Conservation (phyloP, 2,888 invertebrate genomes). For the Clivina fossor region DNA sequence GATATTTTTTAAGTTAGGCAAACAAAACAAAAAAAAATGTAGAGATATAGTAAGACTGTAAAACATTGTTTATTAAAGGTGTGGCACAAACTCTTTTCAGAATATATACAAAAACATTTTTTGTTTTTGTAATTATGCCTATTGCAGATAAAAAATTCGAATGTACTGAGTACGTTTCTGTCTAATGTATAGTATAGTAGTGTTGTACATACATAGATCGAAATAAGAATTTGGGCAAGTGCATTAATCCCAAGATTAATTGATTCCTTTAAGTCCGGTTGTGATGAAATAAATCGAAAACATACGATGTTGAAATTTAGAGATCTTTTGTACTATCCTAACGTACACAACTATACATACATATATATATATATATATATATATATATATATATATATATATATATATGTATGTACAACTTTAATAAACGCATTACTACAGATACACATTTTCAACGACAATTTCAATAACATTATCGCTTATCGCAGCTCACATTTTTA, state of each 20-base stretch:
- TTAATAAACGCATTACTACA: too few species aligned
- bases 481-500: too few species aligned
- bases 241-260: conserved; percentile 42
- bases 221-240: conserved; percentile 39
- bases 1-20: too few species aligned
- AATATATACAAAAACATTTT: neutral
- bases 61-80: too few species aligned
- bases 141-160: neutral
- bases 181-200: too few species aligned
- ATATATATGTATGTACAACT: conserved; percentile 9
- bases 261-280: conserved; percentile 39
- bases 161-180: conserved; percentile 21
- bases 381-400: conserved; percentile 20
- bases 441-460: too few species aligned
- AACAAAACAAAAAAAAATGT: too few species aligned
- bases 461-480: too few species aligned
- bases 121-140: neutral
- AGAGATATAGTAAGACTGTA: too few species aligned
- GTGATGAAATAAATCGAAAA: conserved; percentile 37
- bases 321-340: conserved; percentile 33
- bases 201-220: too few species aligned
- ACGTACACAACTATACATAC: neutral
- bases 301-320: conserved; percentile 38
- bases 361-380: conserved; percentile 13
- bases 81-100: too few species aligned